phyloP scores from a whole-genome alignment of 2,888 invertebrate species.

The Apeira syringaria region DNA sequence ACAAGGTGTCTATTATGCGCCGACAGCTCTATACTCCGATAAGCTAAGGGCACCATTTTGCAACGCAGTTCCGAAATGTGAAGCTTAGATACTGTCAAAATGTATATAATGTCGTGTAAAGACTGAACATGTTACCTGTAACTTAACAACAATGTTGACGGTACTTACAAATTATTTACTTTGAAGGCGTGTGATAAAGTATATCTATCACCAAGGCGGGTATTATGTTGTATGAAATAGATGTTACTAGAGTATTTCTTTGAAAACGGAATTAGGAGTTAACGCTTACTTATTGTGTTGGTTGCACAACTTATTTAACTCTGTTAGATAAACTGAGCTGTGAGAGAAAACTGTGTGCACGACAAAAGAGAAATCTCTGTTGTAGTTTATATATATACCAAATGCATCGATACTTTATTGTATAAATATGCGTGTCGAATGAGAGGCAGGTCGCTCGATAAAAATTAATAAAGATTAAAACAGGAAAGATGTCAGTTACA shows the following conservation, averaged over 20 bases:
- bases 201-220: constrained; percentile 32
- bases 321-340: constrained; percentile 12
- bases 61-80: neutral
- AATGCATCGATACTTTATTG: neutral
- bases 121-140: constrained; percentile 48
- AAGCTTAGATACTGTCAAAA: constrained; percentile 9
- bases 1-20: no score
- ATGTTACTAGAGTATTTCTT: constrained; percentile 16
- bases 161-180: constrained; percentile 49
- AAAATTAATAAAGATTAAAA: constrained; percentile 19
- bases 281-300: constrained; percentile 7
- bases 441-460: constrained; percentile 11
- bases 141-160: constrained; percentile 46
- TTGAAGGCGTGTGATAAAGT: constrained; percentile 41
- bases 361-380: constrained; percentile 2
- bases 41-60: no score
- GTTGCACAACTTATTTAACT: constrained; percentile 6
- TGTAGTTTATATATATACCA: no score
- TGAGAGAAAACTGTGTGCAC: constrained; percentile 5
- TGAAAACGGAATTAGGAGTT: constrained; percentile 4
- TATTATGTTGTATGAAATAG: constrained; percentile 29
- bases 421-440: neutral
- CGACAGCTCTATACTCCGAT: no score
- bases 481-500: constrained; percentile 32
- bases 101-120: constrained; percentile 1